Percentiles rank a stretch among this genome's conserved stretches.
phyloP scores from a whole-genome alignment of 2,888 invertebrate species.

The Eudasyphora cyanicolor region DNA sequence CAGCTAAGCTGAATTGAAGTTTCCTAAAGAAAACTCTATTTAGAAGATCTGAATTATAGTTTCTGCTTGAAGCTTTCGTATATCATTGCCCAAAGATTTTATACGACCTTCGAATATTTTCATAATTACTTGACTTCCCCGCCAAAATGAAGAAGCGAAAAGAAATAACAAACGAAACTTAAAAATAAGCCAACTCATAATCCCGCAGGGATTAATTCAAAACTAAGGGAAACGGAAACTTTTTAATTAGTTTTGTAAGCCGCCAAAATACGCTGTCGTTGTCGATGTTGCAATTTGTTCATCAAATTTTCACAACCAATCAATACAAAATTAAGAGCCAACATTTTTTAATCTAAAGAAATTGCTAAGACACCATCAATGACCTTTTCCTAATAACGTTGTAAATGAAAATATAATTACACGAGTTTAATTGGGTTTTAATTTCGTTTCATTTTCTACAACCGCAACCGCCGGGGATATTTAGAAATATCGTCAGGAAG shows the following conservation, averaged over 20 bases:
- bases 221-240: background rate
- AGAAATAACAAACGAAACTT: background rate
- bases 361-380: background rate
- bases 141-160: background rate
- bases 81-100: no score
- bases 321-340: background rate
- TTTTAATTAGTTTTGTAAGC: conserved; percentile 45
- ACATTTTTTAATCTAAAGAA: background rate
- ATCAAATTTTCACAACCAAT: background rate
- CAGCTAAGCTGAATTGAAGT: no score
- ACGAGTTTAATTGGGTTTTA: conserved; percentile 4
- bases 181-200: conserved; percentile 33
- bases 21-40: no score
- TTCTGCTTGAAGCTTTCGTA: no score
- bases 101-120: no score
- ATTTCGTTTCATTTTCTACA: background rate
- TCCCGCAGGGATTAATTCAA: conserved; percentile 57
- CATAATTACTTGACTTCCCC: background rate
- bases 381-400: background rate
- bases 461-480: background rate
- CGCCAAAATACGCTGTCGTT: background rate
- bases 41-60: no score
- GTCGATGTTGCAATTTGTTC: background rate
- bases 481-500: background rate
- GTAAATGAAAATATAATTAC: conserved; percentile 2